Percentiles rank a stretch among this genome's conserved stretches.
Evolutionary conservation across 92 coral and sea anemone species (phyloP).

Genomic region (Porites rus): DNA sequence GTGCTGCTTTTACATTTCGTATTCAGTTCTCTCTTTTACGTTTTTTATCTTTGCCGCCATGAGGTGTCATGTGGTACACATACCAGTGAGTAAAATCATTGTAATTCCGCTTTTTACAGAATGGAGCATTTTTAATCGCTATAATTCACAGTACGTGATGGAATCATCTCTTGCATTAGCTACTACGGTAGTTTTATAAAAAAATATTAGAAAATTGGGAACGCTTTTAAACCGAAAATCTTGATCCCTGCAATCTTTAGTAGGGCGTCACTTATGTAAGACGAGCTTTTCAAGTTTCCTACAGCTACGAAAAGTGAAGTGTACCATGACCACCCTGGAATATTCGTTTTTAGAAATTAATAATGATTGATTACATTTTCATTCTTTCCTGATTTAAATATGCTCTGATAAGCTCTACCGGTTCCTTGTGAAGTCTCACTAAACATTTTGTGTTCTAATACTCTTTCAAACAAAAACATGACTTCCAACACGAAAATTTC

Average conservation of each 20-base stretch:
- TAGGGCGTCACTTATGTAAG: too few species aligned
- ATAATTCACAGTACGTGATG: neutral
- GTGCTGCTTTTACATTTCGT: neutral
- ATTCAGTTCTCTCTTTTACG: neutral
- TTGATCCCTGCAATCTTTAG: too few species aligned
- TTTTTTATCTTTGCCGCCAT: neutral
- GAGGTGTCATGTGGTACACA: neutral
- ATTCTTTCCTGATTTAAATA: neutral
- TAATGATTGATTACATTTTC: constrained; percentile 5
- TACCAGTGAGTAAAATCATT: neutral
- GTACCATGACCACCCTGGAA: neutral
- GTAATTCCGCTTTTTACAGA: neutral
- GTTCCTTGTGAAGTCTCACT: neutral
- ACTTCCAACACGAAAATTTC: neutral
- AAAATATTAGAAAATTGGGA: neutral
- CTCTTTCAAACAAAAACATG: neutral
- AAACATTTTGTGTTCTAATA: too few species aligned
- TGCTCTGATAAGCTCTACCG: neutral
- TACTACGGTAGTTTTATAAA: too few species aligned
- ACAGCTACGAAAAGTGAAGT: too few species aligned
- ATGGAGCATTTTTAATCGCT: neutral
- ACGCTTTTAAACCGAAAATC: neutral
- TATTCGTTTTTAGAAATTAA: neutral
- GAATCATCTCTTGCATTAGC: neutral
- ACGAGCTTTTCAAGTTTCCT: too few species aligned